Evolutionary conservation across 2,888 invertebrate genomes (phyloP).

Genomic region (Malachius bipustulatus): DNA sequence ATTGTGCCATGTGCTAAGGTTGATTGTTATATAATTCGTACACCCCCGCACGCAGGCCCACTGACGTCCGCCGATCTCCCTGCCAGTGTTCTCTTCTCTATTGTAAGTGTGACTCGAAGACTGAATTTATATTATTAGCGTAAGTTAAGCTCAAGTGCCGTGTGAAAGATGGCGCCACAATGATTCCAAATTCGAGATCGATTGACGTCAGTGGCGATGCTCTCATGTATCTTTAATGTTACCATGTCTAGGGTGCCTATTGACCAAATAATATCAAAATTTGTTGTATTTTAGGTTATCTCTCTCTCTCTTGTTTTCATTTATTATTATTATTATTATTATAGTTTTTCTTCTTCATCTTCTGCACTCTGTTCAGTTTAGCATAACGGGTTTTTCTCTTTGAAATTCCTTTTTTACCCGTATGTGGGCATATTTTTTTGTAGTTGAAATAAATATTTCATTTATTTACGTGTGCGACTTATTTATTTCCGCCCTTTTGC

Average conservation of each 20-base stretch:
- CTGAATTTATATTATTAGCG: constrained; percentile 25
- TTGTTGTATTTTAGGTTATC: neutral
- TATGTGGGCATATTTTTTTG: constrained; percentile 1
- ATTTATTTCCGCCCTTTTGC: neutral
- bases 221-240: constrained; percentile 25
- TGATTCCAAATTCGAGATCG: constrained; percentile 27
- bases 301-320: too few relatives aligned
- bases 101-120: constrained; percentile 27
- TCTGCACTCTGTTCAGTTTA: constrained; percentile 1
- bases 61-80: constrained; percentile 31
- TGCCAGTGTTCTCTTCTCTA: constrained; percentile 10
- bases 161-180: constrained; percentile 23
- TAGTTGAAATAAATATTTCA: neutral
- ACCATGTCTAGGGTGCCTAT: constrained; percentile 33
- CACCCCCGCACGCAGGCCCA: constrained; percentile 26
- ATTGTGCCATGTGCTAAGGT: constrained; percentile 35
- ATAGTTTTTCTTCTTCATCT: constrained; percentile 15
- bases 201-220: constrained; percentile 20
- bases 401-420: neutral
- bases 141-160: constrained; percentile 28
- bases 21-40: constrained; percentile 27
- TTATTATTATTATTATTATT: constrained; percentile 18
- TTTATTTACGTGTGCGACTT: neutral
- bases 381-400: constrained; percentile 7
- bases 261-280: constrained; percentile 17